phyloP scores from a whole-genome alignment of 2,888 invertebrate species.

The Callyntrura sp. region DNA sequence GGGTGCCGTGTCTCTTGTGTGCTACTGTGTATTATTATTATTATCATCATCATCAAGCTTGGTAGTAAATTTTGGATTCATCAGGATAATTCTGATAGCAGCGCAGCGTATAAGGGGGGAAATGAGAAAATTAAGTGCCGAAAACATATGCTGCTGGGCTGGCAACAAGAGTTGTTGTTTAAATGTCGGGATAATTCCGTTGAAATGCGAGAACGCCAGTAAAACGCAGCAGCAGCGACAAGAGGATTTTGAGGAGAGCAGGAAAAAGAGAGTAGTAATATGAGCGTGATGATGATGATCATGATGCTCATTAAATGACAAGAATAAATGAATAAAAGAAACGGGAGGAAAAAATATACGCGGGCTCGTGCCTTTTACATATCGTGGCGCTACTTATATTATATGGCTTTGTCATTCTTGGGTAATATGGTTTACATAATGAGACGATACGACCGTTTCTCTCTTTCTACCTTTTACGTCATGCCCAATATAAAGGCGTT shows the following conservation, averaged over 20 bases:
- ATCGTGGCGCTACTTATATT: neutral
- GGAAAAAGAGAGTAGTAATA: slow-evolving; percentile 6
- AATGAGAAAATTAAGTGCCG: too few species aligned
- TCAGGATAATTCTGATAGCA: slow-evolving; percentile 21
- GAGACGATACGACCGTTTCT: neutral
- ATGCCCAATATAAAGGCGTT: slow-evolving; percentile 17
- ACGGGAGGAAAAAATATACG: slow-evolving; percentile 39
- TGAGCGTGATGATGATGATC: slow-evolving; percentile 54
- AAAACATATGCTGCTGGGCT: neutral
- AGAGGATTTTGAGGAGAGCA: neutral
- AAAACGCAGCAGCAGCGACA: neutral
- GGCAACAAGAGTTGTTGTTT: neutral
- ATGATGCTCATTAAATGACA: slow-evolving; percentile 79
- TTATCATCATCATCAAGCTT: neutral
- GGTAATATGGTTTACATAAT: slow-evolving; percentile 2
- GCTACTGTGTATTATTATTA: neutral
- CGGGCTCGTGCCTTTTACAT: slow-evolving; percentile 46
- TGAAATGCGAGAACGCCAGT: neutral
- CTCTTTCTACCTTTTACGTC: neutral
- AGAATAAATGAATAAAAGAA: slow-evolving; percentile 75
- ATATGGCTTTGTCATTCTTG: too few species aligned
- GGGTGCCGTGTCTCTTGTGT: slow-evolving; percentile 1
- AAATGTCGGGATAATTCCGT: neutral
- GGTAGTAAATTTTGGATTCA: slow-evolving; percentile 35
- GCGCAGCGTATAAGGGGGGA: neutral